Percentiles rank a stretch among this genome's conserved stretches.
These are phyloP conservation scores for Siniperca undulata DNA, from an alignment of 2,797 vertebrate species.

Conservation along the genomic window DNA sequence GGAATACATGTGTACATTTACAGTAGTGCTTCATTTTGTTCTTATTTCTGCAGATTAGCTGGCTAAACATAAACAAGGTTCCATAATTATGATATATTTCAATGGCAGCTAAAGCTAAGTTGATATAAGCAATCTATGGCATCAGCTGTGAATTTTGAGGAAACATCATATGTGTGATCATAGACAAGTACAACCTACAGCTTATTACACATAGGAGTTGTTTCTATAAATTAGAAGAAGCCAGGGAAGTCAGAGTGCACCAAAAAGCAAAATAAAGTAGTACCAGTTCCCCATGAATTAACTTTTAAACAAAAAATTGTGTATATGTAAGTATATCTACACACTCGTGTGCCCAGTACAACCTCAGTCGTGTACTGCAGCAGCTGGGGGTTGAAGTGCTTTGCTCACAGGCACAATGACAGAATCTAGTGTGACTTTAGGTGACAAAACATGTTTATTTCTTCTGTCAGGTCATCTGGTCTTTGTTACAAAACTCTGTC, in stretches of 20 bases:
- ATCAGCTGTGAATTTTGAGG: neutral
- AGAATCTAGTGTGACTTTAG: neutral
- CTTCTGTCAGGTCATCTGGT: neutral
- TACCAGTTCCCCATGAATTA: neutral
- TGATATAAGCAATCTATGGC: neutral
- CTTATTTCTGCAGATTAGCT: neutral
- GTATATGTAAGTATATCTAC: too few species aligned
- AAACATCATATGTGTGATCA: neutral
- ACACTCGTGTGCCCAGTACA: neutral
- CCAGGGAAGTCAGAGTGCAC: neutral
- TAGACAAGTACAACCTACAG: neutral
- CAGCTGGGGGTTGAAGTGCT: neutral
- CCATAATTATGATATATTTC: neutral
- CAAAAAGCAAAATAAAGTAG: neutral
- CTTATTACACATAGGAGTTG: neutral
- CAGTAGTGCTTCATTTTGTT: neutral
- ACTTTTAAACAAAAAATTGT: neutral
- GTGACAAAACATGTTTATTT: neutral
- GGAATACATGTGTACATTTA: neutral
- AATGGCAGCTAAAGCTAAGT: neutral
- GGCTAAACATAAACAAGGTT: neutral
- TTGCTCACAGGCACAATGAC: neutral
- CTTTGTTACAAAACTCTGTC: slow-evolving; percentile 15
- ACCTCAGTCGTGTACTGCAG: too few species aligned
- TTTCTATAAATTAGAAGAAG: neutral